Base-by-base conservation (phyloP, 2,888 invertebrate species). In the Cataglyphis albicans region DNA sequence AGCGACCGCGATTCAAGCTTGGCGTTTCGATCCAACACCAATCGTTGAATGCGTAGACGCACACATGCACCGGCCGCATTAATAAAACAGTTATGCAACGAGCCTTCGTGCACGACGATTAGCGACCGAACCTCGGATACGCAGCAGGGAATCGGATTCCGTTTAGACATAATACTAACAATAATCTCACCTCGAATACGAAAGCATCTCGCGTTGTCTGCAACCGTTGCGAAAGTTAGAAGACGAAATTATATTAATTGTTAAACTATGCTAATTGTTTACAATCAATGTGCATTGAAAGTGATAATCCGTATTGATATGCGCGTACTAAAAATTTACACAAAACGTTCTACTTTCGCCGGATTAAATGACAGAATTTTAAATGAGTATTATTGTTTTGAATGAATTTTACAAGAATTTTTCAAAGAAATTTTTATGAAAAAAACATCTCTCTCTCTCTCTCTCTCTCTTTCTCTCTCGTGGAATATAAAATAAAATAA, bases 71-170 rank as follows among this genome's bases (percentile, higher is more conserved):
- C 73, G 67, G 63, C 75, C 32, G 73, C 87, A 85, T 88, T 89
- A 89, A 89, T 88, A 87, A 87, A 81, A 87, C 85, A 78, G 82
- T 89, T 89, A 88, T 87, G 88, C 86, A 88, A 89, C 84, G 85
- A 73, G 78, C 61, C 67, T 81, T 81, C 75, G 72, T 70, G 85
- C 70, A 68, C 68, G 65, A 29, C 59, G 61, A 82, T 84, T 86
- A 89, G 84, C 82, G 76, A 74, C 41, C 73, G 68, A 29, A 65
- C 68, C 67, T 32, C 80, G 67, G 48, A 15, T 64, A 87, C 64
- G 85, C 68, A 59, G 74, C 81, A 76, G 63, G 59, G 85, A 88
- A 88, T 86, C 76, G 85, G 73, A 70, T 52, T 61, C 83, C 78
- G 76, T 52, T 52, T 73, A 83, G 83, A 83, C 84, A 80, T 81